phyloP scores from a whole-genome alignment of 37 sponge, comb jelly and placozoan species.

The Aplysina aerophoba region DNA sequence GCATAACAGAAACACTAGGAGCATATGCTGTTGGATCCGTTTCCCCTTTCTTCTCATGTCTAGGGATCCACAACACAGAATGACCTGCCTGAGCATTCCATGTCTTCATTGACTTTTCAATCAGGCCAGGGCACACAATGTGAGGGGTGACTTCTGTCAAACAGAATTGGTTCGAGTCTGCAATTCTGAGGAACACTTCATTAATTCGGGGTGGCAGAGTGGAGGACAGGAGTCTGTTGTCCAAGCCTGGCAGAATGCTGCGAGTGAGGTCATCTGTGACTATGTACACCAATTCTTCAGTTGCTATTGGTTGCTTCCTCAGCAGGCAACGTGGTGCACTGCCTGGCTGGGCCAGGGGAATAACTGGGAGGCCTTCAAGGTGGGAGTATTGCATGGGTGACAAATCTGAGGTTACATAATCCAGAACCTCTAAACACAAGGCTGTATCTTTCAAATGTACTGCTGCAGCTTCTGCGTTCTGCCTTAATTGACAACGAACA shows the following conservation, averaged over 20 bases:
- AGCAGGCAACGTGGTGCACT: not conserved
- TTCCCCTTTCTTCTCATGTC: not conserved
- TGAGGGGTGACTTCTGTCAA: constrained; percentile 9
- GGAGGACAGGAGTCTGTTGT: not conserved
- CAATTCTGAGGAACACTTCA: not conserved
- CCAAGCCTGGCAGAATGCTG: not conserved
- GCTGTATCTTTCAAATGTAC: not conserved
- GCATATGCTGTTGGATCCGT: too few species aligned
- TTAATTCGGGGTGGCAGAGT: not conserved
- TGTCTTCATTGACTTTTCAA: constrained; percentile 27
- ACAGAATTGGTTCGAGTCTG: not conserved
- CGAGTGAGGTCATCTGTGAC: not conserved
- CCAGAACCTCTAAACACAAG: not conserved
- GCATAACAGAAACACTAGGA: not conserved
- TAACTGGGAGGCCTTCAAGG: constrained; percentile 23
- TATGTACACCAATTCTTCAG: not conserved
- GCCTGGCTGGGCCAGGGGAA: constrained; percentile 26
- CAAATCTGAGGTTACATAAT: constrained; percentile 36
- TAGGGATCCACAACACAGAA: constrained; percentile 44
- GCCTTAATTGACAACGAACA: constrained; percentile 29
- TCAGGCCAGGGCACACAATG: constrained; percentile 13
- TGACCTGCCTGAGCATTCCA: constrained; percentile 25
- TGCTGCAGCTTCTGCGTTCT: constrained; percentile 6
- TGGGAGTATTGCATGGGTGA: not conserved
- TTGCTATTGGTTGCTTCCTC: not conserved